phyloP scores from a whole-genome alignment of 2,888 invertebrate genomes.

The Caenorhabditis uteleia region DNA sequence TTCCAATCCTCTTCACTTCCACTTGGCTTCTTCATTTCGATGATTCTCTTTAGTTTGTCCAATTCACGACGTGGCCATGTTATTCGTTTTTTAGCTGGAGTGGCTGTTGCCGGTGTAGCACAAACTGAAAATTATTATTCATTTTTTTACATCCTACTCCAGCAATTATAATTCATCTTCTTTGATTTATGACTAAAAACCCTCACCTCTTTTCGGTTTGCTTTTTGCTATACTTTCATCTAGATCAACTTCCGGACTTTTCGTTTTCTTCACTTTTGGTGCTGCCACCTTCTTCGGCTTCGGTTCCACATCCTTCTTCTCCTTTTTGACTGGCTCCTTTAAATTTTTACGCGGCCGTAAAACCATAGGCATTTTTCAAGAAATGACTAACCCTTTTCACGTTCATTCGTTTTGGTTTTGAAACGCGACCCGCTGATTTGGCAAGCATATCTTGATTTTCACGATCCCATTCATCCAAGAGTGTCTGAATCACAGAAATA shows the following conservation, averaged over 20 bases:
- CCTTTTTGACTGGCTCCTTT: too few relatives aligned
- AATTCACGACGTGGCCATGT: constrained; percentile 21
- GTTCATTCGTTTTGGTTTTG: not conserved
- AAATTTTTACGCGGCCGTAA: constrained; percentile 1
- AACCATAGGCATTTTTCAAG: not conserved
- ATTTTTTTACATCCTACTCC: too few relatives aligned
- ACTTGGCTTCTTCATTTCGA: constrained; percentile 23
- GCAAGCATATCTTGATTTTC: too few relatives aligned
- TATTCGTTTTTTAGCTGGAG: constrained; percentile 13
- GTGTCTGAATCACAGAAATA: too few relatives aligned
- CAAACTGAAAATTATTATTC: too few relatives aligned
- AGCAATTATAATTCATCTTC: too few relatives aligned
- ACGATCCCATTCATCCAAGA: too few relatives aligned
- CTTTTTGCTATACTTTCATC: constrained; percentile 21
- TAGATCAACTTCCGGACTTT: constrained; percentile 3
- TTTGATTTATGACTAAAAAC: not conserved
- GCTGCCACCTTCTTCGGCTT: not conserved
- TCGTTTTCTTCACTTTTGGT: not conserved
- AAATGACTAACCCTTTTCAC: constrained; percentile 17
- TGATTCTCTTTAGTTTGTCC: constrained; percentile 15
- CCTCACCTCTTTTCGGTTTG: constrained; percentile 13
- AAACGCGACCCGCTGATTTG: too few relatives aligned
- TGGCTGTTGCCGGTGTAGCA: constrained; percentile 2
- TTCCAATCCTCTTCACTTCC: constrained; percentile 8
- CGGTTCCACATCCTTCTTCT: not conserved